A percentile compares a stretch with the other conserved stretches of the same genome.
These are phyloP conservation scores for Elephas maximus DNA, from an alignment of 2,113 vertebrate species.

Conservation along the genomic window DNA sequence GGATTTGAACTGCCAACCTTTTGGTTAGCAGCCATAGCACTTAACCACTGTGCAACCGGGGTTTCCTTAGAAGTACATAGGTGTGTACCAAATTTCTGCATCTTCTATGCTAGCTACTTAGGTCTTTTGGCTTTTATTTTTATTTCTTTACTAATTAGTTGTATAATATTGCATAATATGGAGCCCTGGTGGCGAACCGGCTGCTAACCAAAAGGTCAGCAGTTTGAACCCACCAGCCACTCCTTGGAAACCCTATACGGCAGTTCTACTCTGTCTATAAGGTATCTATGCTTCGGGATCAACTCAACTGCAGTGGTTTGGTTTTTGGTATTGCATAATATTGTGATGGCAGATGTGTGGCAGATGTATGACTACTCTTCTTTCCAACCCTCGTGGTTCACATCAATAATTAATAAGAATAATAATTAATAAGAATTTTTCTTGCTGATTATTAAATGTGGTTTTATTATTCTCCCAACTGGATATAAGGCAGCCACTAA, in stretches of 20 bases:
- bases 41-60: too few relatives aligned
- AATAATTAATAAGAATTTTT: neutral
- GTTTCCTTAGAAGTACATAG: neutral
- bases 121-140: neutral
- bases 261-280: too few relatives aligned
- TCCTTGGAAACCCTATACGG: too few relatives aligned
- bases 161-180: neutral
- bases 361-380: neutral
- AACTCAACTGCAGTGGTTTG: too few relatives aligned
- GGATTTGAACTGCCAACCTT: too few relatives aligned
- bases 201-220: too few relatives aligned
- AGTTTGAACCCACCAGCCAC: too few relatives aligned
- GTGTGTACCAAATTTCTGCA: neutral
- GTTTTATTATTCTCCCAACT: neutral
- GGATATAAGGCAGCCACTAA: neutral
- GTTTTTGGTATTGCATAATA: too few relatives aligned
- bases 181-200: too few relatives aligned
- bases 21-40: too few relatives aligned
- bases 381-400: neutral
- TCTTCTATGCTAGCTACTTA: neutral
- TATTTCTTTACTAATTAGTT: neutral
- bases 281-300: too few relatives aligned
- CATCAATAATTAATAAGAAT: conserved; percentile 21
- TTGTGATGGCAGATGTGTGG: neutral
- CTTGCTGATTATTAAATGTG: neutral